These are phyloP conservation scores for Beroe forskalii DNA, from an alignment of 37 sponge, comb jelly and placozoan genomes.

Conservation along the genomic window DNA sequence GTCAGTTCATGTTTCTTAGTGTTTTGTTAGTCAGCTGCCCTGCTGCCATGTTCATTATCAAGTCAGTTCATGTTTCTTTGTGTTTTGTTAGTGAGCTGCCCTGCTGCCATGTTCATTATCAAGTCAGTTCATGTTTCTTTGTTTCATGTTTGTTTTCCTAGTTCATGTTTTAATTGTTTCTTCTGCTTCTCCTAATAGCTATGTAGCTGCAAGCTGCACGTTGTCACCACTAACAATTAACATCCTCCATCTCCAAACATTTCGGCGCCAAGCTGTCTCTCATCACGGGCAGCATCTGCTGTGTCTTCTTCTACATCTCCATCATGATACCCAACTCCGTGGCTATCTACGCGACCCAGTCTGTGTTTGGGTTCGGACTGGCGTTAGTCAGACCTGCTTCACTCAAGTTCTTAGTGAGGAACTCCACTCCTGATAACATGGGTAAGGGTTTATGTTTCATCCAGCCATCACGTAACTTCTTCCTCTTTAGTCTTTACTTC, in stretches of 20 bases:
- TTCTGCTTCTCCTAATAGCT: too few species aligned
- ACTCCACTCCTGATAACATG: neutral
- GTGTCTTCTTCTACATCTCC: conserved; percentile 10
- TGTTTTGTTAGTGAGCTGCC: too few species aligned
- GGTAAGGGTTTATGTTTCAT: neutral
- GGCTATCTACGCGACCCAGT: conserved; percentile 18
- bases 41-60: too few species aligned
- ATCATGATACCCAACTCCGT: neutral
- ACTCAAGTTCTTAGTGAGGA: conserved; percentile 9
- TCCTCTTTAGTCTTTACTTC: neutral
- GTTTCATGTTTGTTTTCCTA: too few species aligned
- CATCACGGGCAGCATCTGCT: conserved; percentile 1
- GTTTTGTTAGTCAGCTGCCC: too few species aligned
- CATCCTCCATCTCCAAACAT: neutral
- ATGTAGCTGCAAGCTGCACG: neutral
- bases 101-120: too few species aligned
- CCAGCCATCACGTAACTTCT: neutral
- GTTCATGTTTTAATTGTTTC: too few species aligned
- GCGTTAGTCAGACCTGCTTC: conserved; percentile 39
- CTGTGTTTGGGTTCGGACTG: conserved; percentile 23
- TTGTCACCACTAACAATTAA: neutral
- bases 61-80: too few species aligned
- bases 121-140: too few species aligned
- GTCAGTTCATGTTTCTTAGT: too few species aligned
- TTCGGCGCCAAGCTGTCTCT: conserved; percentile 26